A percentile compares a stretch with the other conserved stretches of the same genome.
phyloP scores from a whole-genome alignment of 2,888 invertebrate species.

The Lycocerus yunnanus region DNA sequence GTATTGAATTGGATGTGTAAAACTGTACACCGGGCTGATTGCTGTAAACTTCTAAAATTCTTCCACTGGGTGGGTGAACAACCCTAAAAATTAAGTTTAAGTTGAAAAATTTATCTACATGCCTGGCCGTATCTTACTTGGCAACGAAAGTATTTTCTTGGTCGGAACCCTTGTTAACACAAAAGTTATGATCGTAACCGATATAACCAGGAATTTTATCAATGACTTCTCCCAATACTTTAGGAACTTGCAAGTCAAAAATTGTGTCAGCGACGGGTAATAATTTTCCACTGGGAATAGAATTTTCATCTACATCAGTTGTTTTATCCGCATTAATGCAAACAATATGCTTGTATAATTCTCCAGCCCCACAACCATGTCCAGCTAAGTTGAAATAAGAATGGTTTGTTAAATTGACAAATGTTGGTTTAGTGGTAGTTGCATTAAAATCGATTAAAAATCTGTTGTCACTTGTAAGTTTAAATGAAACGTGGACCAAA shows the following conservation, averaged over 20 bases:
- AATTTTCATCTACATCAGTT: conserved; percentile 71
- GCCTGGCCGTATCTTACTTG: conserved; percentile 51
- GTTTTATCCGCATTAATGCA: conserved; percentile 77
- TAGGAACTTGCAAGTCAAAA: conserved; percentile 74
- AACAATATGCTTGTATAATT: conserved; percentile 71
- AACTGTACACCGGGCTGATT: conserved; percentile 92
- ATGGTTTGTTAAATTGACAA: conserved; percentile 86
- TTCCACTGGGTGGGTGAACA: conserved; percentile 69
- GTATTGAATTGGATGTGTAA: conserved; percentile 81
- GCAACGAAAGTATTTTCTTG: conserved; percentile 67
- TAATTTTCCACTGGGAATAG: conserved; percentile 76
- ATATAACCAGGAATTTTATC: conserved; percentile 65
- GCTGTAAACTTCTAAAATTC: conserved; percentile 78
- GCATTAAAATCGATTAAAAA: conserved; percentile 78
- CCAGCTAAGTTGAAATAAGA: conserved; percentile 92
- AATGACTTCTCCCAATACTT: conserved; percentile 68
- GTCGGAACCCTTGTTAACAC: conserved; percentile 66
- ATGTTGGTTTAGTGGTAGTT: conserved; percentile 76
- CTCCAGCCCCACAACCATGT: conserved; percentile 72
- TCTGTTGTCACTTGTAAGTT: conserved; percentile 73
- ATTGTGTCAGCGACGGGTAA: conserved; percentile 70
- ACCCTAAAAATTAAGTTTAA: conserved; percentile 55
- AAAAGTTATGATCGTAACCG: conserved; percentile 86
- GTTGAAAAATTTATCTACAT: background rate
- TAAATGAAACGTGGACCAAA: conserved; percentile 70